Conservation (phyloP, 2,888 invertebrate species). For the Rhagonycha fulva region DNA sequence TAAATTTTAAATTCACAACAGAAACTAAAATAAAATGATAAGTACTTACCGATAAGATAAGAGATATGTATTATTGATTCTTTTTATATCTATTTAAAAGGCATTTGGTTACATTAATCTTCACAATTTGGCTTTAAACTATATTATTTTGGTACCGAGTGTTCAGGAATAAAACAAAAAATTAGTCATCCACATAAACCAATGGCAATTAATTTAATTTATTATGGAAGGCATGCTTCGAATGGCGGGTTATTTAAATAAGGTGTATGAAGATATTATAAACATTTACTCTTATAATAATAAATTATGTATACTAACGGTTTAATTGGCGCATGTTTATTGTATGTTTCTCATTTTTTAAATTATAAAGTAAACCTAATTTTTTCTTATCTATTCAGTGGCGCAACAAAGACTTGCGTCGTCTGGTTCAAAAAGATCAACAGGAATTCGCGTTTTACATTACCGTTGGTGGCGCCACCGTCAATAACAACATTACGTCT, state of each 20-base stretch:
- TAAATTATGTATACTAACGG: too few species aligned
- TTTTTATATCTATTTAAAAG: conserved; percentile 3
- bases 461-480: too few species aligned
- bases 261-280: background rate
- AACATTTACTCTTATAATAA: too few species aligned
- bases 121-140: background rate
- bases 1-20: background rate
- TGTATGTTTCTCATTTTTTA: background rate
- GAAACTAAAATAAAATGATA: background rate
- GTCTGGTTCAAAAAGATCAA: too few species aligned
- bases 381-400: background rate
- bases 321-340: background rate
- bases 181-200: conserved; percentile 19
- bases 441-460: too few species aligned
- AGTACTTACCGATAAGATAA: background rate
- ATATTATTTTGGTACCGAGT: conserved; percentile 20
- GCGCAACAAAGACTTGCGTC: too few species aligned
- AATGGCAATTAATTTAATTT: conserved; percentile 10
- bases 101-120: conserved; percentile 17
- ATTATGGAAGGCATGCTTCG: conserved; percentile 7
- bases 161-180: conserved; percentile 12
- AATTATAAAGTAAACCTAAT: background rate
- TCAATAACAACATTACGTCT: too few species aligned
- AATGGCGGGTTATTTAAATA: conserved; percentile 18
- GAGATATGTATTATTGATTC: conserved; percentile 17